Percentiles rank a stretch among this genome's conserved stretches.
phyloP scores from a whole-genome alignment of 1,140 invertebrate species.

The Neuroterus valhalla region DNA sequence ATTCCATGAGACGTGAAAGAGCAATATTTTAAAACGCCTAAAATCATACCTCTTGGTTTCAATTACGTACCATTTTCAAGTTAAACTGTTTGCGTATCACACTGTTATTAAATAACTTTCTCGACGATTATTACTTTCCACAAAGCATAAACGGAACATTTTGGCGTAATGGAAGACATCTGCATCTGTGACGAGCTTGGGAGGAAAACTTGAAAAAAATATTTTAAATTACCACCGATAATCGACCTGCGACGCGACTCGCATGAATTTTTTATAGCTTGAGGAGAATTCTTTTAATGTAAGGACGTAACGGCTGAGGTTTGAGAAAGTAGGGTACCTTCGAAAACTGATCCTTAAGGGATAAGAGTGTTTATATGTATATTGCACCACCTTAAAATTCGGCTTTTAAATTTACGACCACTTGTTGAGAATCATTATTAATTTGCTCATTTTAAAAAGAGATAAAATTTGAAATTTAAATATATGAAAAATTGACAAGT shows the following conservation, averaged over 20 bases:
- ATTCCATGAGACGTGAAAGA: not conserved
- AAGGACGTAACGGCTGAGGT: conserved; percentile 3
- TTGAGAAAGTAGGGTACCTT: conserved; percentile 22
- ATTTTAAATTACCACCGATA: conserved; percentile 19
- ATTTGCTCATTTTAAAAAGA: too few relatives aligned
- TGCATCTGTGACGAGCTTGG: not conserved
- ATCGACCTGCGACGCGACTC: conserved; percentile 2
- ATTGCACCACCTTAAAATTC: not conserved
- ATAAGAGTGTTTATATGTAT: not conserved
- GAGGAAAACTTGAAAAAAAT: not conserved
- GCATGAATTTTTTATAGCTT: conserved; percentile 1
- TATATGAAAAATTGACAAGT: too few relatives aligned
- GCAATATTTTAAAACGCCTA: not conserved
- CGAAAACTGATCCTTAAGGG: not conserved
- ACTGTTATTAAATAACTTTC: conserved; percentile 26
- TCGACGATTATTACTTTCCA: conserved; percentile 20
- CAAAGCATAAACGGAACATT: not conserved
- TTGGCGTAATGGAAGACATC: conserved; percentile 1
- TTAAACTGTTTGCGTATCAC: conserved; percentile 15
- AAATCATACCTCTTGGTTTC: conserved; percentile 6
- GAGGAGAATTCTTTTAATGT: conserved; percentile 23
- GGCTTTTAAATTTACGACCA: too few relatives aligned
- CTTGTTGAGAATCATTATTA: too few relatives aligned
- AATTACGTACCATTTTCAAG: not conserved
- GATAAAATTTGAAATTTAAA: too few relatives aligned